Base-by-base conservation (phyloP, 2,113 vertebrate genomes). In the Holacanthus passer region DNA sequence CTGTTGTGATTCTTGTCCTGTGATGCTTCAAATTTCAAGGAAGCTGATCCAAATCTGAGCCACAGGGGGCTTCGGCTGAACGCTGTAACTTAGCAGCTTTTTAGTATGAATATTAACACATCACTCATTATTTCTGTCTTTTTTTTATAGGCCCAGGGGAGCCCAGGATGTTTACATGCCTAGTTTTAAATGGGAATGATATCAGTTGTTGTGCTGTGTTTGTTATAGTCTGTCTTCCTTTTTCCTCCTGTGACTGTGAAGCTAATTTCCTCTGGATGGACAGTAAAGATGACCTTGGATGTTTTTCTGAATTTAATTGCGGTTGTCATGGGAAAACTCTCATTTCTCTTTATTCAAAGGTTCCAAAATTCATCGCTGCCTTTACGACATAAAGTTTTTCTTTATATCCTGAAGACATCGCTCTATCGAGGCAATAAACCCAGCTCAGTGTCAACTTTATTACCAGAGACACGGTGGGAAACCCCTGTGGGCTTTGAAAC, bases 381-480 rank as follows among this genome's bases (percentile, higher is more conserved):
- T 77, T 76, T 62, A 45, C 27, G 48, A 66, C 31, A 14, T 35
- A 0, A 41, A 9, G 13, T 16, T 74, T 39, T 5, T 35, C 41
- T 76, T 84, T 64, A 65, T 77, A 41, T 35, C 22, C 59, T 56
- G 37, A 73, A 75, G 35, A 71, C 12, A 35, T 43, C 63, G 31
- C 22, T 60, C 29, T 35, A 32, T 79, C 3, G 48, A 3, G 27
- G 55, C 31, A 63, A 17, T 35, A 35, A 83, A 72, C 56, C 31
- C 20, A 64, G 27, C 35, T 27, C 19, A 9, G 52, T 74, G 77
- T 66, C 68, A 68, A 64, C 47, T 88, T 88, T 77, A 89, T 65
- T 48, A 75, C 8, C 39, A 69, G 53, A 86, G 31, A 58, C 55
- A 53, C 56, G 71, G 66, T 60, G 55, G 88, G 87, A 87, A 91